A percentile compares a stretch with the other conserved stretches of the same genome.
Evolutionary conservation across 1,140 invertebrate genomes (phyloP).

Genomic region (Drosophila bocki): DNA sequence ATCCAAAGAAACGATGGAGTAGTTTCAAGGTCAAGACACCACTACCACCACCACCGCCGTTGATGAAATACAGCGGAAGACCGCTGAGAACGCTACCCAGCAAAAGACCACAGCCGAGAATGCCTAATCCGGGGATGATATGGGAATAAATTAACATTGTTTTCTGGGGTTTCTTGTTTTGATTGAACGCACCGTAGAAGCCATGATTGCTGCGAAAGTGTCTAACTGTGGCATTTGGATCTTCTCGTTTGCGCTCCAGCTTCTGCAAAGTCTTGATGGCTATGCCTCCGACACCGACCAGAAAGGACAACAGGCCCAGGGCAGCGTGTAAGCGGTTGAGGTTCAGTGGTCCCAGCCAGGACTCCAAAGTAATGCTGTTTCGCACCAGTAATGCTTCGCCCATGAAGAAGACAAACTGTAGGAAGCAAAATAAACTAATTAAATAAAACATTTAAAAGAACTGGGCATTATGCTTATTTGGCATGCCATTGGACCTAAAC

Average conservation of each 20-base stretch:
- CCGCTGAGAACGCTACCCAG: constrained; percentile 48
- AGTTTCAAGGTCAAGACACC: constrained; percentile 40
- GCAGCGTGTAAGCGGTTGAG: constrained; percentile 54
- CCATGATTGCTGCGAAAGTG: constrained; percentile 71
- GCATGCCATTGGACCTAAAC: too few species aligned
- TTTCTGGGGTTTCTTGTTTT: constrained; percentile 7
- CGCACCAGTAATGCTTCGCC: constrained; percentile 74
- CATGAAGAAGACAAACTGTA: constrained; percentile 74
- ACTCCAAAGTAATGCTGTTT: constrained; percentile 46
- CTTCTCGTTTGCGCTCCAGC: constrained; percentile 64
- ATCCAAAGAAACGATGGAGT: constrained; percentile 60
- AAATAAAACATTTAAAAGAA: too few species aligned
- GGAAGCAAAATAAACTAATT: not conserved
- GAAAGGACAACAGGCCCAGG: constrained; percentile 55
- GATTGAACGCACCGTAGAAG: constrained; percentile 57
- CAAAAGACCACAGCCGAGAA: constrained; percentile 66
- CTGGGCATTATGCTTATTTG: too few species aligned
- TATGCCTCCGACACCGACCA: constrained; percentile 55
- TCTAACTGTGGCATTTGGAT: constrained; percentile 56
- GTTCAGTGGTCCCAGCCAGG: constrained; percentile 40
- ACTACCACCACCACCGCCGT: not conserved
- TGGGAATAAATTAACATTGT: constrained; percentile 38
- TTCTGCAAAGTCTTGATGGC: constrained; percentile 70
- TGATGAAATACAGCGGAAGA: constrained; percentile 53
- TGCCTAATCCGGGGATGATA: constrained; percentile 41